Evolutionary conservation across 2,113 vertebrate genomes (phyloP).

Genomic region (Callionymus lyra): DNA sequence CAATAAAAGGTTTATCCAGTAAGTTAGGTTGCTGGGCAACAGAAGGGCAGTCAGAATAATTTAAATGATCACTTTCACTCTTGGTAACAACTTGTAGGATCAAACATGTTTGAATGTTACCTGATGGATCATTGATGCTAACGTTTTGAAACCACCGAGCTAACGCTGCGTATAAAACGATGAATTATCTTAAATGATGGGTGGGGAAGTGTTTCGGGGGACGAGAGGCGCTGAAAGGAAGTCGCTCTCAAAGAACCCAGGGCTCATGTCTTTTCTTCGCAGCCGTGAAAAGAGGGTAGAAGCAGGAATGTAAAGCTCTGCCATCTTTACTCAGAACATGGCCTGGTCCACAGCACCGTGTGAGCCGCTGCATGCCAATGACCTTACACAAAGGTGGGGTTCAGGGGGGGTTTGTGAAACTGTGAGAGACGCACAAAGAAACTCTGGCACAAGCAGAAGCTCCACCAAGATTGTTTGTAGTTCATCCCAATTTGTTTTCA

Average conservation of each 20-base stretch:
- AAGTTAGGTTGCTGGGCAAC: too few species aligned
- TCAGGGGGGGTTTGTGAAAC: conserved; percentile 30
- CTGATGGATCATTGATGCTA: too few species aligned
- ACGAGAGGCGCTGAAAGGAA: not conserved
- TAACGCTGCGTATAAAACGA: too few species aligned
- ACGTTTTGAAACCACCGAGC: too few species aligned
- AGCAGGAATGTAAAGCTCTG: conserved; percentile 29
- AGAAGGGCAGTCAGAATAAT: too few species aligned
- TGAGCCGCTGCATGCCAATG: conserved; percentile 56
- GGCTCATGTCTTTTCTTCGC: not conserved
- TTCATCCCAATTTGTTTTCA: conserved; percentile 20
- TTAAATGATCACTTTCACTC: too few species aligned
- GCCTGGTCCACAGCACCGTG: conserved; percentile 11
- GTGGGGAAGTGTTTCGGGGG: too few species aligned
- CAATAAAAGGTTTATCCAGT: too few species aligned
- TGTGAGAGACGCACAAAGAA: conserved; percentile 23
- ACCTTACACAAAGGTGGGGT: conserved; percentile 36
- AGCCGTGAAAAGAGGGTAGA: conserved; percentile 19
- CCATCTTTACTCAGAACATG: conserved; percentile 13
- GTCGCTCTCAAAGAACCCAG: not conserved
- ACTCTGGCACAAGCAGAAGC: conserved; percentile 17
- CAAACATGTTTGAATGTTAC: too few species aligned
- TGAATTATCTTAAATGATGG: too few species aligned
- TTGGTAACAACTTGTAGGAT: too few species aligned
- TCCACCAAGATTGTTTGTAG: conserved; percentile 12